phyloP scores from a whole-genome alignment of 2,113 vertebrate genomes.

The Thymallus thymallus region DNA sequence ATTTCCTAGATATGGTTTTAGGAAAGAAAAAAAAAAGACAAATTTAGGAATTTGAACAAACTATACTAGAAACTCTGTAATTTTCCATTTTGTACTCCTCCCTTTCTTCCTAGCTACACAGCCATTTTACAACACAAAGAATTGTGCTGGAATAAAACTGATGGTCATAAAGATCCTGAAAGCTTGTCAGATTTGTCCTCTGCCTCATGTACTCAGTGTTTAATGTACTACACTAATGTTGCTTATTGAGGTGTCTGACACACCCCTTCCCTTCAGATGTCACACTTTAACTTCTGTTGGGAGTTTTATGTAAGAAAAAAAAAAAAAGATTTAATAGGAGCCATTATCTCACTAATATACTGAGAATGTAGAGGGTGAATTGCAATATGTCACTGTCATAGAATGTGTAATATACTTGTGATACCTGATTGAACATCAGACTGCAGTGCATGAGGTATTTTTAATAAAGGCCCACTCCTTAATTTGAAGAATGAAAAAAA shows the following conservation, averaged over 20 bases:
- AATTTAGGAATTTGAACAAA: slow-evolving; percentile 72
- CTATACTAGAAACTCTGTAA: slow-evolving; percentile 71
- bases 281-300: not conserved
- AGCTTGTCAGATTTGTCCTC: slow-evolving; percentile 21
- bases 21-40: slow-evolving; percentile 52
- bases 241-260: not conserved
- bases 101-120: slow-evolving; percentile 74
- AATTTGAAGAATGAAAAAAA: too few species aligned
- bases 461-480: too few species aligned
- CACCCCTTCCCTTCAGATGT: not conserved
- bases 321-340: too few species aligned
- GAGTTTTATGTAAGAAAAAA: too few species aligned
- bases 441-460: too few species aligned
- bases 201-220: not conserved
- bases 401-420: too few species aligned
- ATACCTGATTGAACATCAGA: too few species aligned
- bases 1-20: slow-evolving; percentile 71
- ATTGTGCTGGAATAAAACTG: slow-evolving; percentile 80
- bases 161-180: slow-evolving; percentile 60
- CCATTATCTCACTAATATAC: too few species aligned
- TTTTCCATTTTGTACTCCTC: slow-evolving; percentile 79
- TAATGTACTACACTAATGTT: not conserved
- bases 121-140: slow-evolving; percentile 76
- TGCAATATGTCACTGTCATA: too few species aligned
- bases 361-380: too few species aligned